A percentile compares a stretch with the other conserved stretches of the same genome.
These are phyloP conservation scores for Uria lomvia DNA, from an alignment of 2,113 vertebrate species.

Conservation along the genomic window DNA sequence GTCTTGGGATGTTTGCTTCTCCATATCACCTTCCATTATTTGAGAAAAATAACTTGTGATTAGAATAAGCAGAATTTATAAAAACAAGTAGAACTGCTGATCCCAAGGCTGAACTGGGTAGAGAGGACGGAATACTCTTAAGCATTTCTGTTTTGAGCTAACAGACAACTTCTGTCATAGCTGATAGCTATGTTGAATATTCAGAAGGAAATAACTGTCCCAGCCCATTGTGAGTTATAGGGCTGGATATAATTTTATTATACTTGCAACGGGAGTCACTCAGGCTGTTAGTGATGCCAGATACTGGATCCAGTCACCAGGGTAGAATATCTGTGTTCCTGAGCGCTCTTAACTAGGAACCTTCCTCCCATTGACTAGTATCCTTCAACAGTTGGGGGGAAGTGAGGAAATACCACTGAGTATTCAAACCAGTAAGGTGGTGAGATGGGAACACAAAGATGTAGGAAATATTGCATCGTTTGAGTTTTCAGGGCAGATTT, in stretches of 20 bases:
- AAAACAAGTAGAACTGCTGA: not conserved
- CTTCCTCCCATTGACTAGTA: not conserved
- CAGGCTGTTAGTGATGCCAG: not conserved
- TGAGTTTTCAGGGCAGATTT: not conserved
- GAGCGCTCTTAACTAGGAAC: not conserved
- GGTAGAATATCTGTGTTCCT: not conserved
- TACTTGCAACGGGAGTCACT: not conserved
- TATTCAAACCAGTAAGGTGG: not conserved
- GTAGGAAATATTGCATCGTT: not conserved
- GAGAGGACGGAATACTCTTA: not conserved
- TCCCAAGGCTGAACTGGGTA: fast-evolving
- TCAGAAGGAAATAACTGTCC: not conserved
- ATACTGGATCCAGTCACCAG: not conserved
- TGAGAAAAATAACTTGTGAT: not conserved
- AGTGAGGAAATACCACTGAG: not conserved
- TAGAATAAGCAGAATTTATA: not conserved
- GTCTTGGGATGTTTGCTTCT: not conserved
- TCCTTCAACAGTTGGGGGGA: not conserved
- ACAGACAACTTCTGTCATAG: not conserved
- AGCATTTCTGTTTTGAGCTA: not conserved
- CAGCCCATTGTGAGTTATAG: not conserved
- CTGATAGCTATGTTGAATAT: not conserved
- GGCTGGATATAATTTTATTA: not conserved
- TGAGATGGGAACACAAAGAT: not conserved
- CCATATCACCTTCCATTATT: not conserved